Conservation (phyloP, 2,797 vertebrate genomes). For the Anomalospiza imberbis region DNA sequence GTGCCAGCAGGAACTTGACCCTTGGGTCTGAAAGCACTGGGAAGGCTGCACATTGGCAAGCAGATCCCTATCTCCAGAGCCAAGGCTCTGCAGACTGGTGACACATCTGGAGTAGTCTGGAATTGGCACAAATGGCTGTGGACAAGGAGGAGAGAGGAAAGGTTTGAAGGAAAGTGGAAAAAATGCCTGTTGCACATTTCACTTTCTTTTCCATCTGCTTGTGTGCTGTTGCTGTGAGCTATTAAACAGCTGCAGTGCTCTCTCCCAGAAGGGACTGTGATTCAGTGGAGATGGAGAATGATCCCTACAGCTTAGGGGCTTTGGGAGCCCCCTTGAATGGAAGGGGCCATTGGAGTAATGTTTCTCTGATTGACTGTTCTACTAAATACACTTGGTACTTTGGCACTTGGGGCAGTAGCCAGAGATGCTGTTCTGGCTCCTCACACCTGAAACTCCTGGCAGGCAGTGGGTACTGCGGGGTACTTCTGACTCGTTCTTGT, state of each 20-base stretch:
- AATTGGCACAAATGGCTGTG: not conserved
- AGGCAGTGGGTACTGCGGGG: not conserved
- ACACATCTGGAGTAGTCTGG: slow-evolving; percentile 22
- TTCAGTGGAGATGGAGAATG: not conserved
- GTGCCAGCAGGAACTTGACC: not conserved
- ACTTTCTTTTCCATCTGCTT: slow-evolving; percentile 41
- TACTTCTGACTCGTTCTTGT: not conserved
- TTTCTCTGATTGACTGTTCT: not conserved
- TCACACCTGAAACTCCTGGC: not conserved
- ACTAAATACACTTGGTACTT: not conserved
- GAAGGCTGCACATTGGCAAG: not conserved
- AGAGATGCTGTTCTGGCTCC: not conserved
- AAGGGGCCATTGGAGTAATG: not conserved
- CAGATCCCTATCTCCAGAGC: not conserved
- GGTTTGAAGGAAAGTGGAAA: slow-evolving; percentile 35
- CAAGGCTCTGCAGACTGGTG: slow-evolving; percentile 29
- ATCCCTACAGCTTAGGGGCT: not conserved
- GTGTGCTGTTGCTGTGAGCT: slow-evolving; percentile 24
- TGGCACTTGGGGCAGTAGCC: not conserved
- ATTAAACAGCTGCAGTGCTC: slow-evolving; percentile 19
- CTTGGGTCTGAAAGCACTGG: not conserved
- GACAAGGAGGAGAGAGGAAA: not conserved
- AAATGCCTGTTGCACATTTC: not conserved
- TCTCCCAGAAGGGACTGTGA: not conserved
- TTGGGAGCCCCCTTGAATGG: not conserved